Conservation (phyloP, 2,888 invertebrate genomes). For the Hirudinaria manillensis region DNA sequence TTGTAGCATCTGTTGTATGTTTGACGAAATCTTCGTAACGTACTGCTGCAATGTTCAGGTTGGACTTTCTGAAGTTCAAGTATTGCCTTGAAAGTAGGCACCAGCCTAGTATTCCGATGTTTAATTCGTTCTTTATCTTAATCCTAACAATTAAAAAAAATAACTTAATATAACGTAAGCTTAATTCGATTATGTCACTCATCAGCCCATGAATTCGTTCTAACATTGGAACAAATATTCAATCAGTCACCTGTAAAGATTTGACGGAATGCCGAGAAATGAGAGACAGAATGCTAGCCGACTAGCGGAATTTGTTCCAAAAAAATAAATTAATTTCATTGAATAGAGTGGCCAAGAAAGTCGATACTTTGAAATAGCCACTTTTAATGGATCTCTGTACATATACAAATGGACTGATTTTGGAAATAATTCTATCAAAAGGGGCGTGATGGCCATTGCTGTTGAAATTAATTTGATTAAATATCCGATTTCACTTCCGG, state of each 20-base stretch:
- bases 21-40: conserved; percentile 7
- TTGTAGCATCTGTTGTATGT: not conserved
- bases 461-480: conserved; percentile 32
- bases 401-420: conserved; percentile 32
- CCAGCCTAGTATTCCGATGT: conserved; percentile 27
- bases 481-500: conserved; percentile 3
- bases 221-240: not conserved
- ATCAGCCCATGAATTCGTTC: not conserved
- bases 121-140: conserved; percentile 17
- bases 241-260: conserved; percentile 30
- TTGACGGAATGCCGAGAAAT: conserved; percentile 17
- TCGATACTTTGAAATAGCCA: conserved; percentile 30
- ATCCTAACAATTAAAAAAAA: conserved; percentile 11
- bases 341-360: conserved; percentile 26
- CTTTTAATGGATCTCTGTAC: conserved; percentile 34
- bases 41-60: conserved; percentile 29
- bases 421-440: conserved; percentile 31
- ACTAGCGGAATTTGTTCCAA: conserved; percentile 21
- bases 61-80: conserved; percentile 15
- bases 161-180: too few species aligned
- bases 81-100: conserved; percentile 25
- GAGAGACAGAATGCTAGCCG: not conserved
- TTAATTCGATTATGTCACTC: too few species aligned
- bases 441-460: conserved; percentile 14
- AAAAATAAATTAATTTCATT: conserved; percentile 27